A percentile compares a stretch with the other conserved stretches of the same genome.
These are phyloP conservation scores for Pseudomyrmex sp. DNA, from an alignment of 1,140 invertebrate genomes.

Conservation along the genomic window DNA sequence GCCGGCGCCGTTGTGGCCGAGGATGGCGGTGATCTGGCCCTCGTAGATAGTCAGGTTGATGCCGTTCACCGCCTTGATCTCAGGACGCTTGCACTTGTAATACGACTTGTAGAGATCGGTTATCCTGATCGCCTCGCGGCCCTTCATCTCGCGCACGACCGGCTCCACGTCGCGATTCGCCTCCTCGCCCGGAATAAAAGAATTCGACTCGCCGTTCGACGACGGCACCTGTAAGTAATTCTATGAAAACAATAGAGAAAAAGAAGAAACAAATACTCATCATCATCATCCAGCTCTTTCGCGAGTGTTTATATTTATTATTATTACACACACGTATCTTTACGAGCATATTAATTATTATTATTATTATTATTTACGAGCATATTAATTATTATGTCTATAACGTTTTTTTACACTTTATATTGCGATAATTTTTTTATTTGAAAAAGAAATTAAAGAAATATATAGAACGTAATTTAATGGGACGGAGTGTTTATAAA, in stretches of 20 bases:
- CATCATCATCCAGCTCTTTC: neutral
- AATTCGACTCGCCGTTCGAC: constrained; percentile 87
- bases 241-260: constrained; percentile 7
- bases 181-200: constrained; percentile 87
- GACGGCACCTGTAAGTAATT: constrained; percentile 80
- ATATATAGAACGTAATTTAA: no score
- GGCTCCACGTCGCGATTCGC: constrained; percentile 89
- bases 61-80: constrained; percentile 88
- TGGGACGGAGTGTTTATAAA: neutral
- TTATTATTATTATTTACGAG: neutral
- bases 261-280: neutral
- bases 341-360: neutral
- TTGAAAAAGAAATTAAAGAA: no score
- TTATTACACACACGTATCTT: neutral
- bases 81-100: constrained; percentile 85
- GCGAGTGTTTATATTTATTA: neutral
- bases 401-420: neutral
- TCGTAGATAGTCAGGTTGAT: constrained; percentile 87
- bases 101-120: constrained; percentile 90
- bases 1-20: constrained; percentile 96
- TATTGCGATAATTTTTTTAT: no score
- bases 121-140: constrained; percentile 91
- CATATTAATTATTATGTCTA: neutral
- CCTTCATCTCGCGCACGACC: constrained; percentile 90
- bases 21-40: constrained; percentile 91